Percentiles rank a stretch among this genome's conserved stretches.
Evolutionary conservation across 2,797 vertebrate species (phyloP).

Genomic region (Platyrinchus mystaceus): DNA sequence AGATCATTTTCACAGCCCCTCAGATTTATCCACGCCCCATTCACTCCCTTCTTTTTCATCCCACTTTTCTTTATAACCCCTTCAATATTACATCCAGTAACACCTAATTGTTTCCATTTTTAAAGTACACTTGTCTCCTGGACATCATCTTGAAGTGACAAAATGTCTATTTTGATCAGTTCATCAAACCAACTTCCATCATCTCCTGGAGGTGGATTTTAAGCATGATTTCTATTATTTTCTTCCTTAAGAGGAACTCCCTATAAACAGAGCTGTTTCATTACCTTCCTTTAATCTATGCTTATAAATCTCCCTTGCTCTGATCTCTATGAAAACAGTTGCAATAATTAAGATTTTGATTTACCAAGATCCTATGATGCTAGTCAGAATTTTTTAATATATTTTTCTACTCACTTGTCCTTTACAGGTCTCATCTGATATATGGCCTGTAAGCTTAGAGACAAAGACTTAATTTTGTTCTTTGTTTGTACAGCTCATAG

Average conservation of each 20-base stretch:
- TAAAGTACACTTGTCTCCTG: background rate
- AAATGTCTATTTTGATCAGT: background rate
- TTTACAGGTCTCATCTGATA: background rate
- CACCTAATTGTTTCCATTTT: background rate
- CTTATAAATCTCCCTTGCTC: background rate
- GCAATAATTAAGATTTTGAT: background rate
- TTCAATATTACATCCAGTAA: background rate
- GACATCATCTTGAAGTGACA: background rate
- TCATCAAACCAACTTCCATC: background rate
- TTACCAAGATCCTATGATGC: background rate
- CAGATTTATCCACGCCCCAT: background rate
- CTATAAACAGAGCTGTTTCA: background rate
- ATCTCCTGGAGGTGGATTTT: background rate
- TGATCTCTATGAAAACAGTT: background rate
- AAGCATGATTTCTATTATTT: background rate
- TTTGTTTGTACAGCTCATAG: background rate
- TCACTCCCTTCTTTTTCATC: background rate
- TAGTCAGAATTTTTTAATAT: background rate
- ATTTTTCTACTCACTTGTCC: background rate
- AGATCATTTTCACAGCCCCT: background rate
- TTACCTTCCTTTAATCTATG: background rate
- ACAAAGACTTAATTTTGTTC: background rate
- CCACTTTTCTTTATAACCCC: rapidly evolving
- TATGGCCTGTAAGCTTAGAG: background rate
- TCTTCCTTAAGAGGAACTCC: background rate